A percentile compares a stretch with the other conserved stretches of the same genome.
These are phyloP conservation scores for Dipus sagitta DNA, from an alignment of 2,797 vertebrate genomes.

Conservation along the genomic window DNA sequence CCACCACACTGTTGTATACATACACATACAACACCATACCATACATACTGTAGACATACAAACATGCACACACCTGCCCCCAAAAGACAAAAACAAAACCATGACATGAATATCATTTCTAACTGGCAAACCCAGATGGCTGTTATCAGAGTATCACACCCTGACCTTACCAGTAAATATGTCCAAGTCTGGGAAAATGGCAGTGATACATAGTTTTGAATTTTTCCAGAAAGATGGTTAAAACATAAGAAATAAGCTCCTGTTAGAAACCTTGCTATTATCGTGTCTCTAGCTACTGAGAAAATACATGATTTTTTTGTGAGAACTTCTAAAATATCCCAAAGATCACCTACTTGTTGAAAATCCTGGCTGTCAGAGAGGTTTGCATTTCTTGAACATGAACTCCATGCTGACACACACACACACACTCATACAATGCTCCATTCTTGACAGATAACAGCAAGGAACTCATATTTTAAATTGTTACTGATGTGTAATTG, in stretches of 20 bases:
- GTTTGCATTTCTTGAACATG: constrained; percentile 68
- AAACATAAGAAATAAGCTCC: constrained; percentile 12
- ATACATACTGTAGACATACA: not conserved
- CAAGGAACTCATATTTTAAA: constrained; percentile 27
- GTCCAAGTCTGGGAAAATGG: constrained; percentile 8
- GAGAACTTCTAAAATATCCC: not conserved
- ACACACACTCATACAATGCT: constrained; percentile 23
- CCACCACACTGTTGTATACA: no score
- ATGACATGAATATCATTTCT: not conserved
- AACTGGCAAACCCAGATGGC: not conserved
- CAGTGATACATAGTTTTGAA: constrained; percentile 17
- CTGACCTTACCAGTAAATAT: not conserved
- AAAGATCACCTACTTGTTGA: constrained; percentile 32
- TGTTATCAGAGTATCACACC: not conserved
- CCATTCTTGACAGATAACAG: constrained; percentile 44
- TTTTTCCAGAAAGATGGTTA: constrained; percentile 39
- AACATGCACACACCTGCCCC: no score
- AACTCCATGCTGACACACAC: not conserved
- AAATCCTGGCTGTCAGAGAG: constrained; percentile 11
- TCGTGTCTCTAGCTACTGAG: not conserved
- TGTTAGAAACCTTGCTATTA: not conserved
- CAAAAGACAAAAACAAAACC: no score
- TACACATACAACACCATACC: no score
- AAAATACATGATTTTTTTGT: not conserved
- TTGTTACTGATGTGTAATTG: constrained; percentile 36